phyloP scores from a whole-genome alignment of 2,113 vertebrate genomes.

The Gadus macrocephalus region DNA sequence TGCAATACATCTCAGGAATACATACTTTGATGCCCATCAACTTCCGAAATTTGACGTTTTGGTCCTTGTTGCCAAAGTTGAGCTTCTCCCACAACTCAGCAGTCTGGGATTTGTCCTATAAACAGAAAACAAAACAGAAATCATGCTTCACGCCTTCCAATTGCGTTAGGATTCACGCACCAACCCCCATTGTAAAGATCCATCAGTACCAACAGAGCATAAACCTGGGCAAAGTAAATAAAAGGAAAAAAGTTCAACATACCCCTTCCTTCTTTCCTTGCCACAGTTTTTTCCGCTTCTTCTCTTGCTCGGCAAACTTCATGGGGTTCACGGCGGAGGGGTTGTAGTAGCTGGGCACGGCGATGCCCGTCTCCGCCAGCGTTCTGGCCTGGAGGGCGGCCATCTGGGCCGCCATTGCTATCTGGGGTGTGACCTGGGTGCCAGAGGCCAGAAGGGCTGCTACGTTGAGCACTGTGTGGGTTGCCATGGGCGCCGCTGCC shows the following conservation, averaged over 20 bases:
- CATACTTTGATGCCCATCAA: slow-evolving; percentile 98
- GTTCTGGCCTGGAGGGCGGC: slow-evolving; percentile 95
- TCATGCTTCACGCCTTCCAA: neutral
- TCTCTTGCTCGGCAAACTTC: slow-evolving; percentile 97
- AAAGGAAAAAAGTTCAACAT: slow-evolving; percentile 2
- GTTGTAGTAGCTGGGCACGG: slow-evolving; percentile 96
- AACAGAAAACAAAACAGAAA: slow-evolving; percentile 22
- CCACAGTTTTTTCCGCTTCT: slow-evolving; percentile 97
- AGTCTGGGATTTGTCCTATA: slow-evolving; percentile 94
- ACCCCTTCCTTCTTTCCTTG: slow-evolving; percentile 98
- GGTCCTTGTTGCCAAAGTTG: slow-evolving; percentile 99
- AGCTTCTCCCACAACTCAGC: slow-evolving; percentile 97
- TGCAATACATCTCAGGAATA: slow-evolving; percentile 1
- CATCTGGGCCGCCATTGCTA: slow-evolving; percentile 99
- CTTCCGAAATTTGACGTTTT: slow-evolving; percentile 99
- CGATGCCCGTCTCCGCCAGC: slow-evolving; percentile 95
- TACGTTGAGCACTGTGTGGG: slow-evolving; percentile 89
- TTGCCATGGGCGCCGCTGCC: slow-evolving; percentile 54
- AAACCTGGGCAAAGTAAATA: neutral
- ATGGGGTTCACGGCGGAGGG: slow-evolving; percentile 95
- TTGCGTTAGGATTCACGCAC: neutral
- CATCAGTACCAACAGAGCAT: neutral
- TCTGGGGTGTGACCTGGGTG: slow-evolving; percentile 96
- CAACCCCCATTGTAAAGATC: neutral
- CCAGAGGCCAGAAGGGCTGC: slow-evolving; percentile 94